phyloP scores from a whole-genome alignment of 2,113 vertebrate species.

The Microcebus lehilahytsara region DNA sequence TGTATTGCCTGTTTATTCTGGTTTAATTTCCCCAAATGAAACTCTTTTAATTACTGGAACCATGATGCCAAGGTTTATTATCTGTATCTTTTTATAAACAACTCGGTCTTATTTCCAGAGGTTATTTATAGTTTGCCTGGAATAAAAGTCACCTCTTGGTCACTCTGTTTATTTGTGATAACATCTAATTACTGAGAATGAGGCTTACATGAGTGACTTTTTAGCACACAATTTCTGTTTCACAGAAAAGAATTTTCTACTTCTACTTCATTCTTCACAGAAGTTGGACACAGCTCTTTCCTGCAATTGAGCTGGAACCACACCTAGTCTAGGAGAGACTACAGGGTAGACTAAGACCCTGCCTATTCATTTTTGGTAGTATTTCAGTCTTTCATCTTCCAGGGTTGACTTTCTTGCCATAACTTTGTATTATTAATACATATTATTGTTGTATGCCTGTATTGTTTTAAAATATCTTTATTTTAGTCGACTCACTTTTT shows the following conservation, averaged over 20 bases:
- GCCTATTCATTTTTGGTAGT: not conserved
- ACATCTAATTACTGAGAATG: not conserved
- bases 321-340: not conserved
- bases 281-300: not conserved
- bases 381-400: not conserved
- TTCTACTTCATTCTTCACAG: conserved; percentile 38
- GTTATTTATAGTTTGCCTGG: not conserved
- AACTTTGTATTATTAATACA: not conserved
- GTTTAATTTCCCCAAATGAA: not conserved
- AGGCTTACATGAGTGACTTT: not conserved
- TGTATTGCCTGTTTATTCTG: not conserved
- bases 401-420: not conserved
- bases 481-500: conserved; percentile 21
- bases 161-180: conserved; percentile 8
- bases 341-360: not conserved
- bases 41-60: conserved; percentile 26
- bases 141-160: not conserved
- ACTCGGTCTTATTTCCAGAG: not conserved
- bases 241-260: not conserved
- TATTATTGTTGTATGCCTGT: not conserved
- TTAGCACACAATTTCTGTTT: conserved; percentile 34
- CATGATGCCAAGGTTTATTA: not conserved
- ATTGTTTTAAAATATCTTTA: not conserved
- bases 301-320: not conserved
- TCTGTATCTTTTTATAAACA: not conserved